Evolutionary conservation across 2,888 invertebrate species (phyloP).

Genomic region (Drosophila nr. perissopoda): DNA sequence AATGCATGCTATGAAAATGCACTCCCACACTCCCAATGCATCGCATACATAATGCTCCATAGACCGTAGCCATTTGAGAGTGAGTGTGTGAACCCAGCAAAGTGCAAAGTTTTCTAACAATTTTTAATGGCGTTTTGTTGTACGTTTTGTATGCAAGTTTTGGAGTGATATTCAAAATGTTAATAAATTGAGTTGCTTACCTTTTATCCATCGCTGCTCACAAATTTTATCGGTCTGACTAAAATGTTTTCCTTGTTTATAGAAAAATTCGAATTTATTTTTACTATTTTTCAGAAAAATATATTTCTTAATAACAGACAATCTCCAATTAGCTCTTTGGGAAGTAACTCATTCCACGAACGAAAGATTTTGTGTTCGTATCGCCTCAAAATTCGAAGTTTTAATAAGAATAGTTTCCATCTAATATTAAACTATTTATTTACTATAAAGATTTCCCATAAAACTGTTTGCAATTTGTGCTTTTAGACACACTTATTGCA

Average conservation of each 20-base stretch:
- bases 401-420: too few relatives aligned
- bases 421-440: neutral
- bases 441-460: neutral
- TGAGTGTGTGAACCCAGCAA: neutral
- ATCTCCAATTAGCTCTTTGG: neutral
- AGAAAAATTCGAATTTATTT: neutral
- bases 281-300: neutral
- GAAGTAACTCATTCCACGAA: neutral
- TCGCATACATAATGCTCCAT: slow-evolving; percentile 15
- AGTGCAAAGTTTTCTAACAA: neutral
- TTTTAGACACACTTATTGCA: neutral
- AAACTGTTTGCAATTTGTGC: neutral
- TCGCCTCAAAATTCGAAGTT: neutral
- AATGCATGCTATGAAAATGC: slow-evolving; percentile 32
- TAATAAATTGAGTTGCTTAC: neutral
- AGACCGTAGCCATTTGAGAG: neutral
- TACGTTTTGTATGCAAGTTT: neutral
- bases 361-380: neutral
- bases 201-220: neutral
- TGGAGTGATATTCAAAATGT: neutral
- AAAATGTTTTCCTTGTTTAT: neutral
- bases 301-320: neutral
- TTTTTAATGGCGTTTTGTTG: neutral
- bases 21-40: slow-evolving; percentile 7
- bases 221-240: too few relatives aligned